These are phyloP conservation scores for Baccha elongata DNA, from an alignment of 2,888 invertebrate genomes.

Conservation along the genomic window DNA sequence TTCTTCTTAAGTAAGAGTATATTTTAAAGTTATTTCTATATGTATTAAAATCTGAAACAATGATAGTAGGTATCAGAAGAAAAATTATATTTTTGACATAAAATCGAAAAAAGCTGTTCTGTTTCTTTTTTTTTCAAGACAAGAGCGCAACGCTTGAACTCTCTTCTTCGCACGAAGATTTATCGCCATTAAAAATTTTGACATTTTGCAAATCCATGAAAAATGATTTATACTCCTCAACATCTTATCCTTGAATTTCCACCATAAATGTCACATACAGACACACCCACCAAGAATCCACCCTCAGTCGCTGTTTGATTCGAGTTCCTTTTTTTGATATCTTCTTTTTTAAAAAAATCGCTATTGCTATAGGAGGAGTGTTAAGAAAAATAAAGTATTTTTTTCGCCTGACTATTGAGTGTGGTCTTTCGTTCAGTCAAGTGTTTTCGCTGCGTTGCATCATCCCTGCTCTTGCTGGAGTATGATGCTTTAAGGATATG, in stretches of 20 bases:
- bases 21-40: not conserved
- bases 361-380: slow-evolving; percentile 8
- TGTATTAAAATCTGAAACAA: not conserved
- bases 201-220: slow-evolving; percentile 65
- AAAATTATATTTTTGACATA: not conserved
- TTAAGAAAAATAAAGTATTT: slow-evolving; percentile 19
- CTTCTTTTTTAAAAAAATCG: slow-evolving; percentile 12
- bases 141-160: slow-evolving; percentile 31
- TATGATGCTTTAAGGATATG: slow-evolving; percentile 11
- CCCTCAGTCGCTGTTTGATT: no score
- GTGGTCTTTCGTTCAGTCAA: slow-evolving; percentile 33
- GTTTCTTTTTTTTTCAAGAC: slow-evolving; percentile 7
- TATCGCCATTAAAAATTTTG: slow-evolving; percentile 68
- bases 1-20: not conserved
- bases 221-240: slow-evolving; percentile 59
- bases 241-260: slow-evolving; percentile 60
- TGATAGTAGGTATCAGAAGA: no score
- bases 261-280: slow-evolving; percentile 35
- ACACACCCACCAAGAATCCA: not conserved
- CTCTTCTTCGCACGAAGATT: slow-evolving; percentile 48
- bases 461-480: not conserved
- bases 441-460: slow-evolving; percentile 25
- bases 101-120: not conserved
- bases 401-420: not conserved
- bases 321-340: slow-evolving; percentile 34